Conservation (phyloP, 2,113 vertebrate genomes). For the Dasyurus viverrinus region DNA sequence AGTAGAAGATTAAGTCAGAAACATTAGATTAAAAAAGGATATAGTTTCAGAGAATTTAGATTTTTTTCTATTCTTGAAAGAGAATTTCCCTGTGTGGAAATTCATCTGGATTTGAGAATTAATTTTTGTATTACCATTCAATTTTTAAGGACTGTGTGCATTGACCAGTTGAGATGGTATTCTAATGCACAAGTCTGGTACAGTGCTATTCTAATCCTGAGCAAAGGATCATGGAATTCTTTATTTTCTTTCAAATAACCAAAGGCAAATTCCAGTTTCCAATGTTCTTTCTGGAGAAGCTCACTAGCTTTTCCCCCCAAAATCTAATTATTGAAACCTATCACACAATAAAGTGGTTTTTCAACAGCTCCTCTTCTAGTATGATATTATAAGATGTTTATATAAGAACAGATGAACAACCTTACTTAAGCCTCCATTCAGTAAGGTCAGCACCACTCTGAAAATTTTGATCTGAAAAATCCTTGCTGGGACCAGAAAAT, state of each 20-base stretch:
- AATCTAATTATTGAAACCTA: neutral
- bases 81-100: neutral
- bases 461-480: neutral
- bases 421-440: neutral
- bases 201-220: neutral
- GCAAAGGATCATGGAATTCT: neutral
- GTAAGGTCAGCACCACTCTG: neutral
- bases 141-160: neutral
- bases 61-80: neutral
- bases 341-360: neutral
- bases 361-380: neutral
- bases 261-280: neutral
- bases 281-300: neutral
- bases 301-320: neutral
- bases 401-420: neutral
- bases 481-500: neutral
- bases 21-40: neutral
- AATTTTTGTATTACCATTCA: neutral
- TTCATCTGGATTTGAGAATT: neutral
- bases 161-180: neutral
- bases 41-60: neutral
- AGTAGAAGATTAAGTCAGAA: neutral
- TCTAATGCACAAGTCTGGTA: neutral
- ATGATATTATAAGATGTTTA: neutral
- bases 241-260: neutral